Base-by-base conservation (phyloP, 2,888 invertebrate genomes). In the Cheiracanthium punctorium region DNA sequence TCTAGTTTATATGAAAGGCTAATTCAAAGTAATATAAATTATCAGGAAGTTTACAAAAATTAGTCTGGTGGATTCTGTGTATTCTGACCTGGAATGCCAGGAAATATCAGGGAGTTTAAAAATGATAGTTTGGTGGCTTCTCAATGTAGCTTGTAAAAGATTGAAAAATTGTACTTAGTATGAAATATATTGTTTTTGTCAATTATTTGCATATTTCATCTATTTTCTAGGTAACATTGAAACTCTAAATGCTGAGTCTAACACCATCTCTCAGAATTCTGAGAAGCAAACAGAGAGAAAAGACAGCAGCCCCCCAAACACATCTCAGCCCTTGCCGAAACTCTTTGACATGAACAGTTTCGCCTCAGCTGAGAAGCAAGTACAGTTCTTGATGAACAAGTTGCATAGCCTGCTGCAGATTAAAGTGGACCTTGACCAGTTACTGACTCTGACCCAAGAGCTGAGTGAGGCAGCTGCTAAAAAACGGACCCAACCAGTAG, bases 351-450 rank as follows among this genome's bases (percentile, higher is more conserved):
- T 37, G 7, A 43, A 69, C 7, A 70, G 65, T 1, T 80, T 77
- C 29, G 12, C 70, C n/a, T 24, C 48, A 43, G 80, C 86, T 43
- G 67, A 86, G 14, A 74, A 88, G n/a, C 29, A 72, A 20, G 76
- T 86, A 10, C 86, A 82, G n/a, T 28, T 75, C 37, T 41, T 88
- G 20, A 58, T 86, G 7, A 75, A 48, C 37, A 85, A 86, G 29
- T 67, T 88, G 8, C 81, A 88, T 29, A 86, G 77, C 32, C 41
- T 88, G 10, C 73, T 86, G 67, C 76, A 82, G 52, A 82, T 88
- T 8, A 82, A 86, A 43, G 74, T 79, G 0, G 88, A 82, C 28
- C 30, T 88, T 33, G 80, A 82, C 32, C 86, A 80, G 20, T 29
- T 88, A 5, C 32, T 86, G 0, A 14, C 65, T 5, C 30, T 79